These are phyloP conservation scores for Pseudochirops corinnae DNA, from an alignment of 2,797 vertebrate species.

Conservation along the genomic window DNA sequence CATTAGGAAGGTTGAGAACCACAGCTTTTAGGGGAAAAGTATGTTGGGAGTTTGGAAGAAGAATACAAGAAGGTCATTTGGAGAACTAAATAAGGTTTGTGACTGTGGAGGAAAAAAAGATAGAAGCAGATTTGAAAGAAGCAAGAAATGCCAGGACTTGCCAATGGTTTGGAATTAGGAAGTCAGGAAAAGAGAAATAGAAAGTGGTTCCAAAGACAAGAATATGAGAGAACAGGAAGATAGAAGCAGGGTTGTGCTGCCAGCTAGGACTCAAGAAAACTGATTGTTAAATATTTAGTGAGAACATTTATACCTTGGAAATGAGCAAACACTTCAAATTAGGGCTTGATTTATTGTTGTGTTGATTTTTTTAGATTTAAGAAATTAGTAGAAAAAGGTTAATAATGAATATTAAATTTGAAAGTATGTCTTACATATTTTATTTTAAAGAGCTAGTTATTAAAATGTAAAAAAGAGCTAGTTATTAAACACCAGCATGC, in stretches of 20 bases:
- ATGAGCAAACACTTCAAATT: neutral
- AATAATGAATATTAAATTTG: neutral
- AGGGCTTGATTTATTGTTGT: neutral
- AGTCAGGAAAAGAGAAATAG: neutral
- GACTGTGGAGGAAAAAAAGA: neutral
- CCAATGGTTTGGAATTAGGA: neutral
- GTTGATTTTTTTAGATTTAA: neutral
- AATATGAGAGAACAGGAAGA: neutral
- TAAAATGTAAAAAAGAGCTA: neutral
- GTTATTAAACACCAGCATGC: neutral
- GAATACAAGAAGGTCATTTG: neutral
- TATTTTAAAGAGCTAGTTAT: neutral
- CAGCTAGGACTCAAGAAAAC: neutral
- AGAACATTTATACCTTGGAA: neutral
- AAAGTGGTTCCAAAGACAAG: neutral
- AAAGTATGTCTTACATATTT: neutral
- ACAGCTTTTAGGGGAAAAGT: neutral
- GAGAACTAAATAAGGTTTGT: neutral
- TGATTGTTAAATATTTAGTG: neutral
- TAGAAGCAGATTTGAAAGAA: neutral
- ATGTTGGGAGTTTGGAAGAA: neutral
- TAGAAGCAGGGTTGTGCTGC: neutral
- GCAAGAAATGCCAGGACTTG: neutral
- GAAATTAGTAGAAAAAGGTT: neutral
- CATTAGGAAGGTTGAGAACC: too few relatives aligned